These are phyloP conservation scores for Clarias macrocephalus DNA, from an alignment of 2,113 vertebrate genomes.

Conservation along the genomic window DNA sequence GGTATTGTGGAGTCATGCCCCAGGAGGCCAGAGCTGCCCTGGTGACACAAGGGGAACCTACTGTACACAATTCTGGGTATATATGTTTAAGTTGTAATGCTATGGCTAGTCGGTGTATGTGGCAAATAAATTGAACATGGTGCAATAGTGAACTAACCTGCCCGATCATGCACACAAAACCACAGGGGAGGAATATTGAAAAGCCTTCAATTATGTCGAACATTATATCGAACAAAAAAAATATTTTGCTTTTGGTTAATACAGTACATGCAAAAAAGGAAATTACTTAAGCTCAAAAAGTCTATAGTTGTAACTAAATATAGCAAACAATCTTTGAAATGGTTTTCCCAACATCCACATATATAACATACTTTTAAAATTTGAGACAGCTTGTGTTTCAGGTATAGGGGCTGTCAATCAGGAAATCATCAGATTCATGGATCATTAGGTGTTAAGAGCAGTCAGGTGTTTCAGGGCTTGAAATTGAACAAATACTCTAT, in stretches of 20 bases:
- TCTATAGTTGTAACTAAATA: not conserved
- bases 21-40: too few species aligned
- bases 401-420: conserved; percentile 39
- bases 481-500: conserved; percentile 49
- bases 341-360: not conserved
- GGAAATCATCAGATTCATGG: conserved; percentile 36
- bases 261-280: not conserved
- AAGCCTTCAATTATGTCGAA: not conserved
- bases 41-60: too few species aligned
- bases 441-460: conserved; percentile 40
- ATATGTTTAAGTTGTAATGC: too few species aligned
- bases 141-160: not conserved
- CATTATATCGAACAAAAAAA: too few species aligned
- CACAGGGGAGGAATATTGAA: not conserved
- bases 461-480: conserved; percentile 47
- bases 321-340: not conserved
- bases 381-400: not conserved
- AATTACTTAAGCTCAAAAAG: not conserved
- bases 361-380: conserved; percentile 4
- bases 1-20: too few species aligned
- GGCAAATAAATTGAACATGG: not conserved
- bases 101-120: too few species aligned
- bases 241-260: not conserved
- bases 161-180: not conserved
- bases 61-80: too few species aligned